Conservation (phyloP, 23 tunicate genomes). For the Styela plicata region DNA sequence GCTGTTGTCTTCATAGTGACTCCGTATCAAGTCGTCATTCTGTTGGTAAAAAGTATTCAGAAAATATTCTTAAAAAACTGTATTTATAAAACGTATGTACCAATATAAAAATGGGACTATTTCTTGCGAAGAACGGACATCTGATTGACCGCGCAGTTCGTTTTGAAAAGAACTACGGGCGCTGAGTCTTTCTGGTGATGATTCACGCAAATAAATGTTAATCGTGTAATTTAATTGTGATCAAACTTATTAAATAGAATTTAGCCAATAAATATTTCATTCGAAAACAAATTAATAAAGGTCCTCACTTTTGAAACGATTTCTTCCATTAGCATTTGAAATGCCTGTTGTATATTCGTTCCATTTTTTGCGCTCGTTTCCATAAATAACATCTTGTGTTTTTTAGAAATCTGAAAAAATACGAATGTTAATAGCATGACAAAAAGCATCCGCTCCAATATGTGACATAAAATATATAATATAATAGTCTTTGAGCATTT, state of each 20-base stretch:
- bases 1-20: not conserved
- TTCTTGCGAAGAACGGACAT: not conserved
- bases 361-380: constrained; percentile 72
- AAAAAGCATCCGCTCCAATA: not conserved
- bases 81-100: too few relatives aligned
- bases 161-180: too few relatives aligned
- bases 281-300: not conserved
- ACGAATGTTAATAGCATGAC: not conserved
- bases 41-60: not conserved
- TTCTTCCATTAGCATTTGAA: constrained; percentile 28
- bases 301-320: constrained; percentile 38
- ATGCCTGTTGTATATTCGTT: constrained; percentile 41
- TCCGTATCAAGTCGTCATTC: not conserved
- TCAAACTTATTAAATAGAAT: not conserved
- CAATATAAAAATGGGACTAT: not conserved
- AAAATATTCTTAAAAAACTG: not conserved
- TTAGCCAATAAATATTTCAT: not conserved
- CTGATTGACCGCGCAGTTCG: too few relatives aligned
- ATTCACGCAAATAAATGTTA: too few relatives aligned
- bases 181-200: too few relatives aligned
- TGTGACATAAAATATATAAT: too few relatives aligned
- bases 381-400: constrained; percentile 36
- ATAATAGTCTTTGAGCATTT: not conserved
- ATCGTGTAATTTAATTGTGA: too few relatives aligned
- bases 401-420: constrained; percentile 39